Base-by-base conservation (phyloP, 2,113 vertebrate species). In the Addax nasomaculatus region DNA sequence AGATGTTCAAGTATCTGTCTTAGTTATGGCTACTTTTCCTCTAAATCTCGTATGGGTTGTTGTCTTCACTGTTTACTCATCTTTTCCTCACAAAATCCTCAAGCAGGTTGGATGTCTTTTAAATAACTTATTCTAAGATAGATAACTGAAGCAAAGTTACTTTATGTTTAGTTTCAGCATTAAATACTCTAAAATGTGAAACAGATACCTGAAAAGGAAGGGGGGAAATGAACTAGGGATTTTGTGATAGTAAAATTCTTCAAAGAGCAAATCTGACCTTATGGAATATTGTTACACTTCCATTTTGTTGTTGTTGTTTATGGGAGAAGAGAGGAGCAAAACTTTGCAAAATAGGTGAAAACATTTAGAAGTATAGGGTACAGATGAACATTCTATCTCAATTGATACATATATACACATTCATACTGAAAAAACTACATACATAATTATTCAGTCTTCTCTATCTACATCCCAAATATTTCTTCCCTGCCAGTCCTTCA, bases 41-140 rank as follows among this genome's bases (percentile, higher is more conserved):
- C 30, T 90, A 85, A 94, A 85, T 88, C 55, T 33, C 36, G 36
- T 94, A 53, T 70, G 7, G 60, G 19, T 39, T 12, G 51, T 62
- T 93, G 76, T 95, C 16, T 87, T 55, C 67, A 49, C 6, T 78
- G 36, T 92, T 78, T 88, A 58, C 47, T 94, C 36, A 53, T 90
- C 16, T 88, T 90, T 95, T 93, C 62, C 76, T 85, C 47, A 93
- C 58, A 96, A 94, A 70, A 30, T 85, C 67, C 93, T 95, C 78
- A 95, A 29, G 85, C 23, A 49, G 17, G 90, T 91, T 93, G 45
- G 53, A 76, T 90, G 27, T 76, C 85, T 93, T 89, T 97, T 76
- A 92, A 92, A 47, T 60, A 97, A 88, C 81, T 90, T 95, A 80
- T 80, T 89, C 30, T 36, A 84, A 76, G 29, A 7, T 76, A 70